Evolutionary conservation across 2,888 invertebrate species (phyloP).

Genomic region (Ditula angustiorana): DNA sequence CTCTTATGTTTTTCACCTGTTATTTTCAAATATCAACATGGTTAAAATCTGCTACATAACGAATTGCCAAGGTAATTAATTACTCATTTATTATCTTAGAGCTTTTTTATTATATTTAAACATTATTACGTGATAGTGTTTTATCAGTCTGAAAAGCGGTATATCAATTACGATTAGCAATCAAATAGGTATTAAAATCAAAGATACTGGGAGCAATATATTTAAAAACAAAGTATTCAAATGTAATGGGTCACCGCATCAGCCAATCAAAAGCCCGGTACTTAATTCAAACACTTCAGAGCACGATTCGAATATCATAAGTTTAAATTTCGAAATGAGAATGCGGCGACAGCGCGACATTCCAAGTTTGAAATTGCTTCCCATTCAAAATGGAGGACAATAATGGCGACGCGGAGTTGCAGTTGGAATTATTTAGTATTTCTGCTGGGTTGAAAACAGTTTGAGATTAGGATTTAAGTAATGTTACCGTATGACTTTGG

Average conservation of each 20-base stretch:
- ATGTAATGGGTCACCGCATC: background rate
- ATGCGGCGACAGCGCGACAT: constrained; percentile 42
- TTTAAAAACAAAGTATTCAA: background rate
- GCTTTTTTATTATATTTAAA: no score
- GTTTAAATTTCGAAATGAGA: constrained; percentile 48
- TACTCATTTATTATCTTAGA: no score
- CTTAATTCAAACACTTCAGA: constrained; percentile 1
- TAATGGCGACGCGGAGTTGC: constrained; percentile 47
- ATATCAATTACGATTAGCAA: no score
- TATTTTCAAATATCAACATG: no score
- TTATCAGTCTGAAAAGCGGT: no score
- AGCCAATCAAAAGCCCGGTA: background rate
- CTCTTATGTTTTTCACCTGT: no score
- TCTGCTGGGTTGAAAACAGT: constrained; percentile 2
- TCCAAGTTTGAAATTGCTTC: constrained; percentile 66
- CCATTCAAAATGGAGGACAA: constrained; percentile 53
- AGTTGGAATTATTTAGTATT: constrained; percentile 14
- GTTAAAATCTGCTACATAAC: no score
- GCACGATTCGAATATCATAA: constrained; percentile 36
- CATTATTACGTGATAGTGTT: no score
- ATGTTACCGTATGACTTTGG: no score
- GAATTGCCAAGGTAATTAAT: no score
- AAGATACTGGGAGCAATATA: no score
- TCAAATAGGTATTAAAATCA: background rate
- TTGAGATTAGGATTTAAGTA: background rate